phyloP scores from a whole-genome alignment of 1,140 invertebrate genomes.

The Rhyacophila brunnea region DNA sequence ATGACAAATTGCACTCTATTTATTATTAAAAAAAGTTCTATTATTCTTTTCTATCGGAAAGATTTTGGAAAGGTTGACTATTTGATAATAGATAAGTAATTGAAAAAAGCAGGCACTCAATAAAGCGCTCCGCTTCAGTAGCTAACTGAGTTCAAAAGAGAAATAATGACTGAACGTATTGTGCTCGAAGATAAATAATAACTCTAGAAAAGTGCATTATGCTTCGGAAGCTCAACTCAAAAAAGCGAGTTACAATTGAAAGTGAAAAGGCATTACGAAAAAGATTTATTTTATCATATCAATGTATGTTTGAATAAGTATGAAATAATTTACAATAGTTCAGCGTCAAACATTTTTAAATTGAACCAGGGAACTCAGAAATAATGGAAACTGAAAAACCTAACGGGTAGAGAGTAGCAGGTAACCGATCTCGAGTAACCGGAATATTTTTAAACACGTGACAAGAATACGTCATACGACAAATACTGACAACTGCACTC shows the following conservation, averaged over 20 bases:
- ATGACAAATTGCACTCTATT: conserved; percentile 33
- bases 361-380: too few relatives aligned
- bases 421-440: too few relatives aligned
- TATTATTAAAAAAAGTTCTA: conserved; percentile 18
- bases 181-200: conserved; percentile 16
- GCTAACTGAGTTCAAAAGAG: conserved; percentile 25
- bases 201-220: conserved; percentile 16
- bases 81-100: conserved; percentile 35
- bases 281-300: conserved; percentile 35
- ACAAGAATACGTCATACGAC: too few relatives aligned
- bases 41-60: conserved; percentile 14
- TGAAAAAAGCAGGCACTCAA: conserved; percentile 32
- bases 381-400: too few relatives aligned
- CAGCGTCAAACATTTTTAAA: too few relatives aligned
- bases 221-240: conserved; percentile 12
- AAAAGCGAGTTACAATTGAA: conserved; percentile 29
- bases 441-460: too few relatives aligned
- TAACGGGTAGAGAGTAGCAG: too few relatives aligned
- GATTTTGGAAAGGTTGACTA: conserved; percentile 30
- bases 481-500: too few relatives aligned
- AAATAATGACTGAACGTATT: conserved; percentile 22
- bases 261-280: conserved; percentile 34
- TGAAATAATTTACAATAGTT: too few relatives aligned
- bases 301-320: too few relatives aligned
- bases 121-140: conserved; percentile 24